phyloP scores from a whole-genome alignment of 2,113 vertebrate genomes.

The Piprites chloris region DNA sequence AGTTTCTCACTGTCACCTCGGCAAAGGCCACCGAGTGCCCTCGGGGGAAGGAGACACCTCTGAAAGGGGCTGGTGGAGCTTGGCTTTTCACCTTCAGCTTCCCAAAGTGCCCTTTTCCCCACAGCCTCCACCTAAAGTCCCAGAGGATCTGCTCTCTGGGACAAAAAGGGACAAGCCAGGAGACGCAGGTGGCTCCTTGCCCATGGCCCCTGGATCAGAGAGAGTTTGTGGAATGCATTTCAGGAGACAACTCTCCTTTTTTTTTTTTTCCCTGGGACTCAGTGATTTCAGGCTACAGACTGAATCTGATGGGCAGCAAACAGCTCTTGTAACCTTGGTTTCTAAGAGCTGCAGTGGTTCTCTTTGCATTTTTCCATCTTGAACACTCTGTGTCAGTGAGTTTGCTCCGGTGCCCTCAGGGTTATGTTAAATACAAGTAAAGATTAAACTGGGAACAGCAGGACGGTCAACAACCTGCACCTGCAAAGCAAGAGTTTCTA shows the following conservation, averaged over 20 bases:
- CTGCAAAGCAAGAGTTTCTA: background rate
- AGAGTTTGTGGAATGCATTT: background rate
- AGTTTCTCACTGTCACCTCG: background rate
- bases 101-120: background rate
- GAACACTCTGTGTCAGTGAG: background rate
- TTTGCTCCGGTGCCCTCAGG: background rate
- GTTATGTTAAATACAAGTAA: background rate
- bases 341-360: background rate
- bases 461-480: background rate
- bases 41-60: background rate
- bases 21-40: background rate
- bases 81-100: background rate
- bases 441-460: background rate
- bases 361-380: background rate
- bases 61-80: background rate
- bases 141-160: background rate
- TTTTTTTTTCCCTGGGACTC: background rate
- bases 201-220: rapidly evolving
- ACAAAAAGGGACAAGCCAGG: background rate
- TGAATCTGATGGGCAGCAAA: background rate
- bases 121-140: background rate
- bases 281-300: background rate
- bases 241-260: background rate
- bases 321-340: background rate
- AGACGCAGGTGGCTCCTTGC: background rate